Evolutionary conservation across 2,888 invertebrate species (phyloP).

Genomic region (Hyalella azteca): DNA sequence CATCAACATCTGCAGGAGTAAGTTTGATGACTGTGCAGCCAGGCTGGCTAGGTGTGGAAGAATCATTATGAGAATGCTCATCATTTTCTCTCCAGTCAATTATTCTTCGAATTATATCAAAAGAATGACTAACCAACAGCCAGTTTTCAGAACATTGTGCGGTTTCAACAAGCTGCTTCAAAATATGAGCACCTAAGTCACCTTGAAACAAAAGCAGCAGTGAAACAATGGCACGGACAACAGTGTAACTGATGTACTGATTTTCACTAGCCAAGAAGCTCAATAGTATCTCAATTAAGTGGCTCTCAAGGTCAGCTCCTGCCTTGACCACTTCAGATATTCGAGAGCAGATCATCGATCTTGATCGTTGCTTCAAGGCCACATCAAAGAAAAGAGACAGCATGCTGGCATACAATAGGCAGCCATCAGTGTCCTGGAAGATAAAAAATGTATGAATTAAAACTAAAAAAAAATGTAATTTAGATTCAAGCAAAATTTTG

Average conservation of each 20-base stretch:
- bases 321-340: constrained; percentile 56
- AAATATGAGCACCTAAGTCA: constrained; percentile 47
- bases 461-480: too few species aligned
- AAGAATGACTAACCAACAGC: constrained; percentile 53
- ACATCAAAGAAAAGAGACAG: constrained; percentile 56
- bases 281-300: constrained; percentile 52
- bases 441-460: background rate
- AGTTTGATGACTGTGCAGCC: constrained; percentile 62
- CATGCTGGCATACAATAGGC: constrained; percentile 39
- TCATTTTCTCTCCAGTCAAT: constrained; percentile 87
- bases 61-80: constrained; percentile 73
- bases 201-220: constrained; percentile 53
- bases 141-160: constrained; percentile 48
- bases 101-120: constrained; percentile 75
- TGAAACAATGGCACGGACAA: constrained; percentile 49
- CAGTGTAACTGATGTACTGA: constrained; percentile 53
- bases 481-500: too few species aligned
- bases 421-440: background rate
- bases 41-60: constrained; percentile 62
- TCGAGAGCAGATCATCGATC: constrained; percentile 55
- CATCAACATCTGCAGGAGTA: constrained; percentile 63
- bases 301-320: constrained; percentile 56
- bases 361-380: constrained; percentile 51
- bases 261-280: constrained; percentile 53
- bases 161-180: constrained; percentile 50